phyloP scores from a whole-genome alignment of 2,113 vertebrate species.

The Corythaeola cristata region DNA sequence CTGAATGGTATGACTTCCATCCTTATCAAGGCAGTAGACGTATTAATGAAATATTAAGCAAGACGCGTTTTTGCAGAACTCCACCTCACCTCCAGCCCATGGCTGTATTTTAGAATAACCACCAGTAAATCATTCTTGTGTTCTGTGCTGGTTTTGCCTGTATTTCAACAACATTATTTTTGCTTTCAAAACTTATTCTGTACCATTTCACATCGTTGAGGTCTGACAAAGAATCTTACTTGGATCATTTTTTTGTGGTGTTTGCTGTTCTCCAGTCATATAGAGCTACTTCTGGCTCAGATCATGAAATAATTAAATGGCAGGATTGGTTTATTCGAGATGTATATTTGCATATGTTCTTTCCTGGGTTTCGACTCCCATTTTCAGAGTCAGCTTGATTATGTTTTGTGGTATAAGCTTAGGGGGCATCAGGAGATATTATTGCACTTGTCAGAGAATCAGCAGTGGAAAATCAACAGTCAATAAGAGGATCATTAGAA shows the following conservation, averaged over 20 bases:
- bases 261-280: neutral
- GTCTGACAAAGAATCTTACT: neutral
- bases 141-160: neutral
- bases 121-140: neutral
- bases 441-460: neutral
- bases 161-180: neutral
- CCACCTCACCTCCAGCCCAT: neutral
- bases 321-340: neutral
- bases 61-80: neutral
- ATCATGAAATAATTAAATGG: neutral
- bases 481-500: conserved; percentile 26
- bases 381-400: neutral
- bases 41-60: neutral
- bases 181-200: neutral
- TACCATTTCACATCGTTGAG: neutral
- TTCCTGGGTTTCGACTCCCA: neutral
- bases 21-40: neutral
- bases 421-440: neutral
- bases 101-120: neutral
- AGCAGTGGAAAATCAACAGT: neutral
- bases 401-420: neutral
- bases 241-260: neutral
- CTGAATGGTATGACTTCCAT: neutral
- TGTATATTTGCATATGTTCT: neutral
- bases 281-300: neutral